Conservation (phyloP, 1,140 invertebrate species). For the Aphelenchoides besseyi region DNA sequence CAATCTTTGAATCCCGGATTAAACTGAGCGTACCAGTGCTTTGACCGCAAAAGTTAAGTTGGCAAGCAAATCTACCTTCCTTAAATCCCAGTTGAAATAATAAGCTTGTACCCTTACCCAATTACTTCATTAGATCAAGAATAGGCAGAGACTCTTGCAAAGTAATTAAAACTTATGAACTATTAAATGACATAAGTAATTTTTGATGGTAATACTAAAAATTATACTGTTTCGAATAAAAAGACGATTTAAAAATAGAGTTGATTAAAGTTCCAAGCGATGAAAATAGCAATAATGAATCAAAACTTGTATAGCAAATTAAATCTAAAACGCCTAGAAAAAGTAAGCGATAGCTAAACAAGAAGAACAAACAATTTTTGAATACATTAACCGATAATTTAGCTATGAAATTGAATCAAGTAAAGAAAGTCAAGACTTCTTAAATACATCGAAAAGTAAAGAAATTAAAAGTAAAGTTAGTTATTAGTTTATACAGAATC, state of each 20-base stretch:
- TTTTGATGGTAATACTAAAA: constrained; percentile 37
- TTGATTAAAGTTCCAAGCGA: constrained; percentile 25
- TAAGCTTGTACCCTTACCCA: too few relatives aligned
- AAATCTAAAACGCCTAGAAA: constrained; percentile 26
- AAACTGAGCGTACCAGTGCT: too few relatives aligned
- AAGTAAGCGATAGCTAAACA: constrained; percentile 19
- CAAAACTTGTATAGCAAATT: constrained; percentile 26
- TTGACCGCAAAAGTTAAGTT: too few relatives aligned
- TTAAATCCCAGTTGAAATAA: too few relatives aligned
- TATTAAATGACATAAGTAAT: constrained; percentile 35
- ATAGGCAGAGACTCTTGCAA: constrained; percentile 35
- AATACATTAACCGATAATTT: constrained; percentile 12
- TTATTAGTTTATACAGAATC: constrained; percentile 9
- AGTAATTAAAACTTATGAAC: too few relatives aligned
- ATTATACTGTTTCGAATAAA: constrained; percentile 30
- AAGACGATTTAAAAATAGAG: constrained; percentile 35
- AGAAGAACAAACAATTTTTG: constrained; percentile 29
- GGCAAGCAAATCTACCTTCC: too few relatives aligned
- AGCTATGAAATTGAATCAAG: constrained; percentile 22
- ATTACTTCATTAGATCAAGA: constrained; percentile 32
- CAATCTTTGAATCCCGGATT: too few relatives aligned
- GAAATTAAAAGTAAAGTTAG: constrained; percentile 22
- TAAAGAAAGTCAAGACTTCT: constrained; percentile 34
- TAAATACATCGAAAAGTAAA: constrained; percentile 31
- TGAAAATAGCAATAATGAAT: constrained; percentile 22